Evolutionary conservation across 2,797 vertebrate genomes (phyloP), one percentile per base, ranked within the genome.

Genomic region (Ptychobarbus kaznakovi): DNA sequence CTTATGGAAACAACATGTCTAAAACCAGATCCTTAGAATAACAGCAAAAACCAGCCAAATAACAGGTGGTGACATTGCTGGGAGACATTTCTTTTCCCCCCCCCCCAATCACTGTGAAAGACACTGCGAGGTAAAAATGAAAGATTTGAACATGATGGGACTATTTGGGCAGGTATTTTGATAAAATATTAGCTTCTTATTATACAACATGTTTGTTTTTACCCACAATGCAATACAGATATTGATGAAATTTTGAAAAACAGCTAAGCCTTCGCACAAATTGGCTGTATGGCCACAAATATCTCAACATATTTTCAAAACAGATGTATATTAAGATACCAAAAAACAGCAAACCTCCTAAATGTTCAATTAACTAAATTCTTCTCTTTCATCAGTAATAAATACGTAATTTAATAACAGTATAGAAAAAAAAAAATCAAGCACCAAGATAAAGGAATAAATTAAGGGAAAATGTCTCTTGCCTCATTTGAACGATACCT

Each of bases 381-480:
- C 38, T 81, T 76, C 83, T 82, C 80, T 49, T 76, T 68, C 25
- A 61, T 49, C 32, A 49, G 61, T 73, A 89, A 89, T 90, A 90
- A 90, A 90, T 88, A 90, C 77, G 75, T 44, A 8, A 77, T 76
- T 86, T 42, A 69, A 40, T 65, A 81, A 85, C 65, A 85, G 76
- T 61, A 84, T 76, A 35, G 11, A 61, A 49, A 56, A 61, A 0
- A 0, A 20, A 53, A 85, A 66, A 82, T 79, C 32, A 86, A 89
- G 76, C 81, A 87, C 80, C 83, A 88, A 76, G 35, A 69, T 74
- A 63, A 83, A 82, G 76, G 68, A 88, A 89, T 87, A 89, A 88
- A 85, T 88, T 85, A 89, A 88, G 8, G 56, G 40, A 74, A 81
- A 76, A 75, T 49, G 46, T 72, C 42, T 15, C 4, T 12, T 69